A percentile compares a stretch with the other conserved stretches of the same genome.
Conservation (phyloP, 2,888 invertebrate species). For the Diarsia dahlii region DNA sequence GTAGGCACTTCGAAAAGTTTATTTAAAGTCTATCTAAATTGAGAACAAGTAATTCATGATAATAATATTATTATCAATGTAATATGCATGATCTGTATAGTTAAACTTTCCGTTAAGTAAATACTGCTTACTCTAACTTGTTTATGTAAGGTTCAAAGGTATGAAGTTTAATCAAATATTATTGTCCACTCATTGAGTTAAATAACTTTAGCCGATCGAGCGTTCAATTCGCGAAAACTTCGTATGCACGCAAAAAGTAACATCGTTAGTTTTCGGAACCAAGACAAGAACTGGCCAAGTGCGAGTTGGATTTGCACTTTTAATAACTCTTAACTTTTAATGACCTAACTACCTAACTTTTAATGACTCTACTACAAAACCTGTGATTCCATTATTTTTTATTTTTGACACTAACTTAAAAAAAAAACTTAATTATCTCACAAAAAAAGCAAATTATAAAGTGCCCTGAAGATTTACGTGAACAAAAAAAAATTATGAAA, state of each 20-base stretch:
- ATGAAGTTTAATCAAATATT: constrained; percentile 28
- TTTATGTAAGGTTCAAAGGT: constrained; percentile 4
- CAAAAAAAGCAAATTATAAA: too few species aligned
- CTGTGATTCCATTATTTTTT: too few species aligned
- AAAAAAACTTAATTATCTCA: too few species aligned
- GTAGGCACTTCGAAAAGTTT: not conserved
- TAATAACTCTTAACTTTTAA: too few species aligned
- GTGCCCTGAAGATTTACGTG: too few species aligned
- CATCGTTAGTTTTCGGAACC: not conserved
- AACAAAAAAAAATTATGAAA: not conserved
- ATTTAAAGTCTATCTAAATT: constrained; percentile 3
- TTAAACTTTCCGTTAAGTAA: constrained; percentile 22
- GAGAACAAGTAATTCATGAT: not conserved
- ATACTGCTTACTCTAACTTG: constrained; percentile 1
- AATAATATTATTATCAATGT: constrained; percentile 28
- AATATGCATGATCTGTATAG: constrained; percentile 41
- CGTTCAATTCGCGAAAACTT: not conserved
- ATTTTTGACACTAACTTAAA: too few species aligned
- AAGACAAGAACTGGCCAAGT: too few species aligned
- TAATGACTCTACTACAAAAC: too few species aligned
- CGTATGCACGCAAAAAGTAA: not conserved
- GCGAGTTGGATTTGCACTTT: not conserved
- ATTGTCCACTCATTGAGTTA: constrained; percentile 6
- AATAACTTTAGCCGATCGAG: not conserved
- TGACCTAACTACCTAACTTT: too few species aligned